Conservation (phyloP, 2,797 vertebrate genomes). For the Sebastiscus tertius region DNA sequence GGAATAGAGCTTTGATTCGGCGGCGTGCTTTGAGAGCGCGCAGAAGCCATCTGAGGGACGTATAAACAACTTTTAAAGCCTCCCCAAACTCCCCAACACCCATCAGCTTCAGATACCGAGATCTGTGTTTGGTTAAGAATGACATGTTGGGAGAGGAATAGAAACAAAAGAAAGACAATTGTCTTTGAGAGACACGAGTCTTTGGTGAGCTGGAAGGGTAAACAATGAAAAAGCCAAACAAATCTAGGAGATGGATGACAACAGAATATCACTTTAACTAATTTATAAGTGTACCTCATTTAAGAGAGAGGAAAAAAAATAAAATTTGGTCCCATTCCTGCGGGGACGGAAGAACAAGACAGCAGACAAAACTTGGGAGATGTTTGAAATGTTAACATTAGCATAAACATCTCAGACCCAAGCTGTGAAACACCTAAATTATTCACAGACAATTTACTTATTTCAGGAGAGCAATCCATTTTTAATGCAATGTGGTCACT, state of each 20-base stretch:
- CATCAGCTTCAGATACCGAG: conserved; percentile 38
- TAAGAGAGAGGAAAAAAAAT: background rate
- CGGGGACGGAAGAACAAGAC: conserved; percentile 49
- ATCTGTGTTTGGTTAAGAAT: conserved; percentile 9
- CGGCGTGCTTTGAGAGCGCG: conserved; percentile 22
- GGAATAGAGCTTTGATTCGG: conserved; percentile 34
- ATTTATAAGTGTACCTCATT: conserved; percentile 48
- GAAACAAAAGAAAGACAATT: conserved; percentile 43
- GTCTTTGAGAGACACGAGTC: conserved; percentile 26
- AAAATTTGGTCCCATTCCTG: conserved; percentile 23
- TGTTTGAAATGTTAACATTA: conserved; percentile 77
- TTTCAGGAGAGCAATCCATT: conserved; percentile 76
- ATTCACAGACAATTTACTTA: conserved; percentile 81
- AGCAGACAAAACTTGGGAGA: conserved; percentile 50
- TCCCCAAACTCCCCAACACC: conserved; percentile 17
- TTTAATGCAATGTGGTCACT: conserved; percentile 80
- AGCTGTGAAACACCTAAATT: conserved; percentile 69
- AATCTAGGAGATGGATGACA: background rate
- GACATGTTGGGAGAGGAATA: conserved; percentile 11
- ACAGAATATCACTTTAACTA: background rate
- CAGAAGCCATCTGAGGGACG: conserved; percentile 41
- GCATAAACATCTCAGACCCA: conserved; percentile 70
- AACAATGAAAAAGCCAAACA: conserved; percentile 10
- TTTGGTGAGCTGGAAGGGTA: conserved; percentile 23
- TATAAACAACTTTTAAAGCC: conserved; percentile 60